phyloP scores from a whole-genome alignment of 92 coral and sea anemone genomes.

The Porites rus region DNA sequence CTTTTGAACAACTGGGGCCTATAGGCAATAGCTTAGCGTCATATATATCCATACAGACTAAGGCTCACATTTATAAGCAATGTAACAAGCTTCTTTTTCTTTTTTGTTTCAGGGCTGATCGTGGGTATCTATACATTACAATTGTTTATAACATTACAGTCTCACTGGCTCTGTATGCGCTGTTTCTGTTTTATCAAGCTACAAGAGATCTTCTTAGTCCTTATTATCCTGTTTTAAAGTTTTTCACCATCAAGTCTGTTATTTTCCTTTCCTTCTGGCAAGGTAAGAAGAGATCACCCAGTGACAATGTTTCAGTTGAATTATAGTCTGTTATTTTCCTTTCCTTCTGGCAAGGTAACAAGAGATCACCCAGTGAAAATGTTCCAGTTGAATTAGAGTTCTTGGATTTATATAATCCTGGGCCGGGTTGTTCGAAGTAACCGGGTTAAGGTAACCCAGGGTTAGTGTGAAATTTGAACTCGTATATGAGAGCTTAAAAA shows the following conservation, averaged over 20 bases:
- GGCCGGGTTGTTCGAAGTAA: no score
- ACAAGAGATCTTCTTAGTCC: slow-evolving; percentile 94
- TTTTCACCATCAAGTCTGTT: slow-evolving; percentile 97
- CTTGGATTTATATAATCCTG: no score
- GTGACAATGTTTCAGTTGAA: background rate
- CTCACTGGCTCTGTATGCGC: slow-evolving; percentile 90
- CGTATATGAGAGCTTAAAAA: no score
- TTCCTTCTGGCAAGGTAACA: slow-evolving; percentile 98
- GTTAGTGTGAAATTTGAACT: no score
- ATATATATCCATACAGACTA: background rate
- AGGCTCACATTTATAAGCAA: no score
- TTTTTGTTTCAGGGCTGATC: slow-evolving; percentile 83
- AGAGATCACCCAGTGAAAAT: background rate
- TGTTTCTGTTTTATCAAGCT: slow-evolving; percentile 97
- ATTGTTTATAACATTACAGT: slow-evolving; percentile 94
- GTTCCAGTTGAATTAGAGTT: no score
- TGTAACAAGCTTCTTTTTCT: background rate
- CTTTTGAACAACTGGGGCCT: no score
- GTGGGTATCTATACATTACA: slow-evolving; percentile 95
- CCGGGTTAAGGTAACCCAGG: no score
- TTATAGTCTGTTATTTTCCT: slow-evolving; percentile 82
- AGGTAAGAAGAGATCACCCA: slow-evolving; percentile 59
- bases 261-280: slow-evolving; percentile 98
- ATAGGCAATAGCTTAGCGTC: no score
- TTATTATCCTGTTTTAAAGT: slow-evolving; percentile 93